Percentiles rank a stretch among this genome's conserved stretches.
phyloP scores from a whole-genome alignment of 2,888 invertebrate species.

The Lasiommata megera region DNA sequence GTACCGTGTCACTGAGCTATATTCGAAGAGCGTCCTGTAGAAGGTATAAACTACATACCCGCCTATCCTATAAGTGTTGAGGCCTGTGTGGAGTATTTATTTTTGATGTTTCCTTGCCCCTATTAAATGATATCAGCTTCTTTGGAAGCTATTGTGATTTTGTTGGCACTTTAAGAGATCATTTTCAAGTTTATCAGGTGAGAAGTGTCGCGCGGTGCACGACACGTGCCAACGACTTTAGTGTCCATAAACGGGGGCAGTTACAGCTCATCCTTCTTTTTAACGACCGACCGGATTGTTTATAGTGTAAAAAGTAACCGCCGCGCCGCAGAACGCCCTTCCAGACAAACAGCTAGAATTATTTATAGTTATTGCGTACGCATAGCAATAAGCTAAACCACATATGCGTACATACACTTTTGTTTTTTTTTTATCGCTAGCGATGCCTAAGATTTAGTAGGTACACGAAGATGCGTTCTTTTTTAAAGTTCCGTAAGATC shows the following conservation, averaged over 20 bases:
- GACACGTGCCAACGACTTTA: conserved; percentile 73
- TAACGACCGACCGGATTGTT: conserved; percentile 74
- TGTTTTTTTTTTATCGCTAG: background rate
- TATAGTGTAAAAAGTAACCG: conserved; percentile 72
- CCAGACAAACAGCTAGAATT: conserved; percentile 61
- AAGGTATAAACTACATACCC: no score
- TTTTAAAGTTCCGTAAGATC: no score
- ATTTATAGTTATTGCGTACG: conserved; percentile 60
- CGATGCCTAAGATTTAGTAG: no score
- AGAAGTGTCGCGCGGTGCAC: conserved; percentile 53
- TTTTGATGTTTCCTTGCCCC: no score
- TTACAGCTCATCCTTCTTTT: conserved; percentile 80
- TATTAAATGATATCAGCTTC: no score
- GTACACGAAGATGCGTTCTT: no score
- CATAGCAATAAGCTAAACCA: conserved; percentile 21
- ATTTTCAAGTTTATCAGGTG: conserved; percentile 44
- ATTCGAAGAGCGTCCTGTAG: no score
- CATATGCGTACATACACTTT: background rate
- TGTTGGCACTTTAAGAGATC: conserved; percentile 2
- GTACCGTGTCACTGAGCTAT: no score
- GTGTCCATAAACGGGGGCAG: conserved; percentile 73
- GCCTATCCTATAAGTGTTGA: no score
- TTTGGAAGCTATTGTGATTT: background rate
- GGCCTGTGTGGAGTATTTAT: no score
- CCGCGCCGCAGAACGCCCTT: conserved; percentile 55